phyloP scores from a whole-genome alignment of 2,888 invertebrate species.

The Sarcophaga subvicina region DNA sequence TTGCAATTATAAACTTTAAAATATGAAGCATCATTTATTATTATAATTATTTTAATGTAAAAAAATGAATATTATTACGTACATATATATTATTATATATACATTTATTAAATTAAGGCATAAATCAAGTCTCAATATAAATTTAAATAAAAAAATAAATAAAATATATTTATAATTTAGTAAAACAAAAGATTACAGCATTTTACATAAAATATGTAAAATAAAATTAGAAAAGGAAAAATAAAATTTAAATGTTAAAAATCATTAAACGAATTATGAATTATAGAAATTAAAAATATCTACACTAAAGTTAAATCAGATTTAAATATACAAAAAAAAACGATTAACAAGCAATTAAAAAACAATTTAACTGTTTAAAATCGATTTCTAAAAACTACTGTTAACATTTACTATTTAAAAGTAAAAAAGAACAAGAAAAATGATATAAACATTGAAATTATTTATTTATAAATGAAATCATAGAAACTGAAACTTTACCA shows the following conservation, averaged over 20 bases:
- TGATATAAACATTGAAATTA: constrained; percentile 14
- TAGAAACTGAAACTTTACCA: neutral
- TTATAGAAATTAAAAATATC: neutral
- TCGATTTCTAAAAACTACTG: constrained; percentile 61
- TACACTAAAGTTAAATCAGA: constrained; percentile 30
- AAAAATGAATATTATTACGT: too few species aligned
- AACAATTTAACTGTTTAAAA: constrained; percentile 42
- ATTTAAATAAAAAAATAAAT: neutral
- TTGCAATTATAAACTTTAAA: too few species aligned
- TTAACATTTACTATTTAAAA: constrained; percentile 66
- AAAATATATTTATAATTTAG: neutral
- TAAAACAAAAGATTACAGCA: neutral
- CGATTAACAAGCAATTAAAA: constrained; percentile 39
- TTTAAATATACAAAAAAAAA: constrained; percentile 29
- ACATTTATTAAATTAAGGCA: neutral
- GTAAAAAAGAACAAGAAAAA: constrained; percentile 6
- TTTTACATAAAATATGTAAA: neutral
- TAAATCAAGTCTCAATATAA: constrained; percentile 6
- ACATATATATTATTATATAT: too few species aligned
- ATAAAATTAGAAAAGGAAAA: constrained; percentile 3
- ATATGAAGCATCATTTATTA: too few species aligned
- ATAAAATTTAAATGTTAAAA: constrained; percentile 6
- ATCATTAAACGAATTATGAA: constrained; percentile 7
- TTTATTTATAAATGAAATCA: constrained; percentile 12
- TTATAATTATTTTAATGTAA: too few species aligned